Percentiles rank a stretch among this genome's conserved stretches.
Conservation (phyloP, 2,797 vertebrate species). For the Acipenser transmontanus region DNA sequence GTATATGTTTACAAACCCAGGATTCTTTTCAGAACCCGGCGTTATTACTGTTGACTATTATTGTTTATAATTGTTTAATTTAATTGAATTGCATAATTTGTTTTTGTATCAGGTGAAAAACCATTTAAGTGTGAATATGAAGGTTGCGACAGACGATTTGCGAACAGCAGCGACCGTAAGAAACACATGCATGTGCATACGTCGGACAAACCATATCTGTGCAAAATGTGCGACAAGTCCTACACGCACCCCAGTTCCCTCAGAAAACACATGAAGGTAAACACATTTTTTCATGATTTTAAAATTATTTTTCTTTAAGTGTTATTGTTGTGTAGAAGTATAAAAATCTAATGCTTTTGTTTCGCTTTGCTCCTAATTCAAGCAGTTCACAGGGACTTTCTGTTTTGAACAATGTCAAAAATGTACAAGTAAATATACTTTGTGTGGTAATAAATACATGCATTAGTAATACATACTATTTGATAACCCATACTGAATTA, state of each 20-base stretch:
- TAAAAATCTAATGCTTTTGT: no score
- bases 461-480: no score
- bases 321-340: no score
- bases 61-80: background rate
- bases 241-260: constrained; percentile 98
- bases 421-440: no score
- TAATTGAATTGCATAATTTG: background rate
- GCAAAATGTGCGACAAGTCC: constrained; percentile 99
- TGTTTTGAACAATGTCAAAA: no score
- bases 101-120: constrained; percentile 79
- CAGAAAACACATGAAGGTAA: constrained; percentile 99
- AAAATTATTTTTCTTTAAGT: constrained; percentile 9
- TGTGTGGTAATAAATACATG: no score
- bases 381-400: no score
- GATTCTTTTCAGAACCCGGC: no score
- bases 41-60: background rate
- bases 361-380: no score
- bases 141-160: constrained; percentile 95
- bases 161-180: constrained; percentile 98
- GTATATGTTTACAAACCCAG: no score
- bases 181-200: constrained; percentile 99
- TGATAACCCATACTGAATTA: no score
- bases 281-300: constrained; percentile 10
- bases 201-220: constrained; percentile 96
- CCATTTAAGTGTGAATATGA: constrained; percentile 98